Evolutionary conservation across 1,140 invertebrate genomes (phyloP).

Genomic region (Aphelenchoides fujianensis): DNA sequence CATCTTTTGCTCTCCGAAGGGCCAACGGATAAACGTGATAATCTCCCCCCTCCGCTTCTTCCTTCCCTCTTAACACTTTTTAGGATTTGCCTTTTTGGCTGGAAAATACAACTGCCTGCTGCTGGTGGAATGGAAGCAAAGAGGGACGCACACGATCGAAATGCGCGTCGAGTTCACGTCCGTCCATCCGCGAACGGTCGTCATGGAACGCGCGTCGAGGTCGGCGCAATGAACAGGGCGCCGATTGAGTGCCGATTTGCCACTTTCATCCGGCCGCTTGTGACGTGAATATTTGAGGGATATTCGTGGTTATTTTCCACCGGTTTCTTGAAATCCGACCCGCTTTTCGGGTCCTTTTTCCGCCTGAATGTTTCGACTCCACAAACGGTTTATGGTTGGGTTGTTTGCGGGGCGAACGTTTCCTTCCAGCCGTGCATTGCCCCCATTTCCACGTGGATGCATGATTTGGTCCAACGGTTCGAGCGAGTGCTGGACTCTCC

Average conservation of each 20-base stretch:
- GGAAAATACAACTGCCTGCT: conserved; percentile 5
- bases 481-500: too few species aligned
- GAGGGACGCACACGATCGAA: background rate
- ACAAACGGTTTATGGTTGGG: too few species aligned
- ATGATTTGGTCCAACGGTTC: too few species aligned
- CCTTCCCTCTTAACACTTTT: background rate
- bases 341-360: too few species aligned
- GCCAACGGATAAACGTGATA: background rate
- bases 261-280: too few species aligned
- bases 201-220: background rate
- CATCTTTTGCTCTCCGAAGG: background rate
- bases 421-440: background rate
- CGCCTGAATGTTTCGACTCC: too few species aligned
- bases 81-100: background rate
- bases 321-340: too few species aligned
- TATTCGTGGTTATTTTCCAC: too few species aligned
- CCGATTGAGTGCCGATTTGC: too few species aligned
- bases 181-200: background rate
- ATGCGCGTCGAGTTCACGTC: background rate
- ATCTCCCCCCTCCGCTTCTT: background rate
- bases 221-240: too few species aligned
- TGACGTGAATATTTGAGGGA: too few species aligned
- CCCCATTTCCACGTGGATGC: background rate
- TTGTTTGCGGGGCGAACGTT: too few species aligned
- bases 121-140: background rate